phyloP scores from a whole-genome alignment of 2,888 invertebrate genomes.

The Euphydryas editha region DNA sequence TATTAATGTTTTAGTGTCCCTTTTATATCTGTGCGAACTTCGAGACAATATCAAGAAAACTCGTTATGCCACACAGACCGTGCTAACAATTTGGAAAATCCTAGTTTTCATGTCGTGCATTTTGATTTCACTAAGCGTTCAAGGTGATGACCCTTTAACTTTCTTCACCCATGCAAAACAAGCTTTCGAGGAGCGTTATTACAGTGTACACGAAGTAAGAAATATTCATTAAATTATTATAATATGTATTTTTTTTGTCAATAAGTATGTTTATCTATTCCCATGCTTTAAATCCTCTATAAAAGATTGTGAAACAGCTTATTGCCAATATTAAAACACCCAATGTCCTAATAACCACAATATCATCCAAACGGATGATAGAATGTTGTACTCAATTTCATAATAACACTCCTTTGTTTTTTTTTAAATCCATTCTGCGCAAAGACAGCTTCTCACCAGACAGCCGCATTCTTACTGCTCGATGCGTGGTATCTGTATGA shows the following conservation, averaged over 20 bases:
- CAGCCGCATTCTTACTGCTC: too few species aligned
- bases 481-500: too few species aligned
- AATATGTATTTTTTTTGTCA: neutral
- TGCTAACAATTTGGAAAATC: conserved; percentile 90
- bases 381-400: too few species aligned
- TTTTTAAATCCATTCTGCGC: too few species aligned
- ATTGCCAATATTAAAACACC: too few species aligned
- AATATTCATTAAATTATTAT: neutral
- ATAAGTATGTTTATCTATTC: neutral
- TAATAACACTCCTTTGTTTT: too few species aligned
- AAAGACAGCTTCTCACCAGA: too few species aligned
- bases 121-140: conserved; percentile 80
- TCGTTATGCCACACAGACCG: conserved; percentile 89
- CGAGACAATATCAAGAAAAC: conserved; percentile 84
- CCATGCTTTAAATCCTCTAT: too few species aligned
- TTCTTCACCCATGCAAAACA: conserved; percentile 75
- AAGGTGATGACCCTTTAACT: conserved; percentile 69
- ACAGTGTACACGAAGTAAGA: conserved; percentile 77
- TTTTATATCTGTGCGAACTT: conserved; percentile 66
- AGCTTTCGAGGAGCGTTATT: conserved; percentile 80
- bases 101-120: conserved; percentile 87
- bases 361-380: too few species aligned
- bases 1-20: conserved; percentile 57
- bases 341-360: too few species aligned
- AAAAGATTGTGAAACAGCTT: too few species aligned